phyloP scores from a whole-genome alignment of 2,797 vertebrate genomes.

The Argya squamiceps region DNA sequence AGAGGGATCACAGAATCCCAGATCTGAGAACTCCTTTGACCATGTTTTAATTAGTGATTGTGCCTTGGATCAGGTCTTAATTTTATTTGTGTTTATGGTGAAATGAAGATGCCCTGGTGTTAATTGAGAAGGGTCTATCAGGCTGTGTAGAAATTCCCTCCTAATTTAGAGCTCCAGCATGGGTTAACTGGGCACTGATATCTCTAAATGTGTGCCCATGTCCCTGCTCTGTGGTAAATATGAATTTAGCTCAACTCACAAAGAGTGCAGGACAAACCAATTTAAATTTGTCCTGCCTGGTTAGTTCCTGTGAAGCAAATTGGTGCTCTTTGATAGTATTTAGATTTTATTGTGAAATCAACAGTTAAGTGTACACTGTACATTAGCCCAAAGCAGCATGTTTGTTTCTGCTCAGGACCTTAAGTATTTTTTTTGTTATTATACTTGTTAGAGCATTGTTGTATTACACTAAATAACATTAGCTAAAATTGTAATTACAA shows the following conservation, averaged over 20 bases:
- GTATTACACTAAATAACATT: not conserved
- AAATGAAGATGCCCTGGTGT: not conserved
- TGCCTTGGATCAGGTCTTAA: not conserved
- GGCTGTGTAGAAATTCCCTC: not conserved
- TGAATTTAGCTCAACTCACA: not conserved
- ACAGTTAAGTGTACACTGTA: not conserved
- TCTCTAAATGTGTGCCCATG: not conserved
- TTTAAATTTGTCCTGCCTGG: constrained; percentile 10
- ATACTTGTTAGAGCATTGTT: not conserved
- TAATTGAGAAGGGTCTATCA: not conserved
- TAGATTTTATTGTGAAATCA: constrained; percentile 19
- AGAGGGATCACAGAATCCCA: not conserved
- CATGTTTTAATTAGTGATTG: not conserved
- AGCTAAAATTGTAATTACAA: not conserved
- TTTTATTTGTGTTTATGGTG: not conserved
- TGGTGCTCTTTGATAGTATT: not conserved
- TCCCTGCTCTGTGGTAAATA: not conserved
- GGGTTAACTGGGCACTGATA: not conserved
- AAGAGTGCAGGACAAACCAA: not conserved
- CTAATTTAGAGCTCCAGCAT: not conserved
- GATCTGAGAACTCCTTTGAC: not conserved
- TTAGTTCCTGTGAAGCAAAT: not conserved
- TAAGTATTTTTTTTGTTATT: not conserved
- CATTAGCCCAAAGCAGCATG: not conserved
- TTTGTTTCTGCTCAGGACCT: not conserved